Evolutionary conservation across 2,797 vertebrate species (phyloP).

Genomic region (Chelmon rostratus): DNA sequence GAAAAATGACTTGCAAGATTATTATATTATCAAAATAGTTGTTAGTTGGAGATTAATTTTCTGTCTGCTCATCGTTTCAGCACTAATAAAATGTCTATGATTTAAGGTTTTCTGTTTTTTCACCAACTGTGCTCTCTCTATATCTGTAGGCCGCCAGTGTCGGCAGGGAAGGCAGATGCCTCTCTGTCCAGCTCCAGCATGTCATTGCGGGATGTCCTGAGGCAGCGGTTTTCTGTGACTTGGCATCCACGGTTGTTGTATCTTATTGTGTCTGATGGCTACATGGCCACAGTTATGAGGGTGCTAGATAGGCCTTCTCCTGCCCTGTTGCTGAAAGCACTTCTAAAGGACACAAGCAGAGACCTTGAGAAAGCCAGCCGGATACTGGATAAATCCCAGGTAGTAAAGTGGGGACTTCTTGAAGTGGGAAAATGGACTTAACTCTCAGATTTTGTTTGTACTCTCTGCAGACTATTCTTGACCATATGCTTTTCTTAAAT

Average conservation of each 20-base stretch:
- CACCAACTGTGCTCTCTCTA: too few relatives aligned
- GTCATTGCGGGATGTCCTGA: slow-evolving; percentile 89
- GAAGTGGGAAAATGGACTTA: not conserved
- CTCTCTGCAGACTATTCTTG: not conserved
- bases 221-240: slow-evolving; percentile 94
- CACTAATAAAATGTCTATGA: not conserved
- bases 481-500: not conserved
- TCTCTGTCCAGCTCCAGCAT: slow-evolving; percentile 88
- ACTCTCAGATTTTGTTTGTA: not conserved
- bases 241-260: slow-evolving; percentile 91
- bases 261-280: slow-evolving; percentile 95
- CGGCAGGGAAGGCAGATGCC: slow-evolving; percentile 79
- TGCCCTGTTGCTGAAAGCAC: slow-evolving; percentile 81
- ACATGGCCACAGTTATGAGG: slow-evolving; percentile 92
- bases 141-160: slow-evolving; percentile 84
- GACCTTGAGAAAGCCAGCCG: slow-evolving; percentile 86
- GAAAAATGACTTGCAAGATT: too few relatives aligned
- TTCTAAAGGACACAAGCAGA: slow-evolving; percentile 88
- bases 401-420: slow-evolving; percentile 50
- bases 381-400: slow-evolving; percentile 84
- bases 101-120: too few relatives aligned
- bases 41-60: too few relatives aligned
- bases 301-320: slow-evolving; percentile 84
- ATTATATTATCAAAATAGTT: too few relatives aligned
- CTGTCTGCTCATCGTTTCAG: too few relatives aligned